Base-by-base conservation (phyloP, 2,888 invertebrate genomes). In the Psylliodes chrysocephalus region DNA sequence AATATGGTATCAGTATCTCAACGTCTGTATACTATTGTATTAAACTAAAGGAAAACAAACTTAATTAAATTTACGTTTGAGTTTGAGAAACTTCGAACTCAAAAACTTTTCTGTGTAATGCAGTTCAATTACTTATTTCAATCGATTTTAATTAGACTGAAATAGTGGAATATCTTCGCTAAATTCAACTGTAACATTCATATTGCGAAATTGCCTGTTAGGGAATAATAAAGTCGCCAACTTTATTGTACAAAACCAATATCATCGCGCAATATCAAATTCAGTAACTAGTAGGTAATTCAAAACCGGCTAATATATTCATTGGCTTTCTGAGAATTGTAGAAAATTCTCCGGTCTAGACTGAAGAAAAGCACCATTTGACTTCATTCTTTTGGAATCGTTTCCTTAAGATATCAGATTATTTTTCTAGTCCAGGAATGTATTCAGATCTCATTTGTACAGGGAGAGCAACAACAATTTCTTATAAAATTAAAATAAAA, bases 301-400 rank as follows among this genome's bases (percentile, higher is more conserved):
- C 28, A 22, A 47, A 47, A 19, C 7, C 28, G 14, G 14, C 14
- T 47, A 47, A 47, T 28, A 47, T 47, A 47, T 25, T 47, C 47
- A 47, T 47, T 28, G 25, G 25, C 14, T 47, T 47, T 6, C 47
- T 6, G 25, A 47, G 25, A 47, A 47, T n/a, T 15, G 1, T 2
- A 15, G 25, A 47, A 47, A 47, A 47, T n/a, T 15, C 10, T 2
- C n/a, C 17, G 17, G 47, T 56, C 51, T 56, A 62, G 56, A 62
- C 62, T 18, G 22, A 53, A 35, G 12, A 42, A 56, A 62, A 55
- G 8, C 25, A 18, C 28, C 35, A 38, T 38, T 28, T 17, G 47
- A 49, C 25, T 55, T 40, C 14, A 30, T 55, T 47, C 49, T 55
- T 55, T 62, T 49, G 19, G 44, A 55, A 55, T 38, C 22, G 47